Evolutionary conservation across 23 tunicate species (phyloP), one percentile per base, ranked within the genome.

Genomic region (Trididemnum miniatum): DNA sequence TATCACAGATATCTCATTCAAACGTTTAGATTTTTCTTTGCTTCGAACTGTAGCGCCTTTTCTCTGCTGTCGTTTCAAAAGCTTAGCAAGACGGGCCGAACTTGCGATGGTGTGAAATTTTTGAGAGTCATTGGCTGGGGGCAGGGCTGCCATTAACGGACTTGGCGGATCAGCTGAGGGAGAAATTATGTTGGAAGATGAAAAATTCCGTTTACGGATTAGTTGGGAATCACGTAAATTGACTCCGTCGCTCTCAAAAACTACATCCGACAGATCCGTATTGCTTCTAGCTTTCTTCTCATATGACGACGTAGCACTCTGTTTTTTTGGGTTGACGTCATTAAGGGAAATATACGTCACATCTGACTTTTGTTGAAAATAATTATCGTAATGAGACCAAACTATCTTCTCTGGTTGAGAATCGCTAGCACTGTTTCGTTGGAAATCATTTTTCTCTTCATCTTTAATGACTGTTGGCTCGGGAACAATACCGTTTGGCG

Each of bases 321-420:
- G 54, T 62, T 62, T 62, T 26, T 86, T 85, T 54, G 44, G 34
- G 71, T 27, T 22, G 54, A 2, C 29, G 25, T 44, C 67, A 20
- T 24, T 22, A 62, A 62, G 67, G n/a, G 67, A 24, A n/a, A 24
- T 62, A 22, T 20, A 24, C 5, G 28, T 3, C 26, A 62, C 29
- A 24, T 77, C 78, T 22, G 80, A 5, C 50, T 85, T 71, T 34
- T 81, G 51, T 33, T 91, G 69, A 9, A 72, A 20, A 76, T 66
- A 65, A 20, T 82, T 69, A 39, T 86, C 65, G 49, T 82, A 86
- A 0, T 77, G 87, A 5, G 87, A 65, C 97, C 97, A 91, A 23
- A 91, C 86, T 38, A 91, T 86, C 51, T 76, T 82, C 32, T 91
- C 97, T 7, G 97, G 90, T 15, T 9, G 20, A 9, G 22, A 2